Base-by-base conservation (phyloP, 2,888 invertebrate genomes). In the Eurytoma californica region DNA sequence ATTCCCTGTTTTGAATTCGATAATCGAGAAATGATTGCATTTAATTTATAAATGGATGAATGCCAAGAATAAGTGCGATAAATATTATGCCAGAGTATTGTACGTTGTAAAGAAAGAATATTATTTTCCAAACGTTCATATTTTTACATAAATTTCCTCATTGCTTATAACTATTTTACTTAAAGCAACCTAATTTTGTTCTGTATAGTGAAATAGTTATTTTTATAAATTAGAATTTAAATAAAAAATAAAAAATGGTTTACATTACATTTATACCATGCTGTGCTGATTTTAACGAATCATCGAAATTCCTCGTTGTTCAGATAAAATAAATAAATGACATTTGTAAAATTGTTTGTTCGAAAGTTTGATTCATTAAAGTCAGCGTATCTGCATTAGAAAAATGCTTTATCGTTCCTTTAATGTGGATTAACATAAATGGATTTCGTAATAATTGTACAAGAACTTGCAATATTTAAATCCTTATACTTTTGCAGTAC, bases 151-250 rank as follows among this genome's bases (percentile, higher is more conserved):
- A 30, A 68, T 82, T 82, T 79, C 77, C 72, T 81, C 76, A 70
- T 72, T 79, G 74, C 79, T 79, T 77, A 79, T 68, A 65, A 69
- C 66, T 73, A 73, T 69, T 80, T 78, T 75, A 75, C 63, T 72
- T 69, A 51, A 80, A 76, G 72, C 63, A 74, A 77, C 30, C 58
- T 51, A 72, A 77, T 76, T 79, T 81, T 77, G 74, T 82, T 82
- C 72, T 82, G 81, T 77, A 80, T 82, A 79, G 81, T 77, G 72
- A 82, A 66, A 82, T 77, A 79, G 73, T 67, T 73, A 75, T 77
- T 81, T 81, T 79, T 81, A 81, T 81, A 77, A 81, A 79, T 67
- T 70, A 80, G 74, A 80, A 77, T 65, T 72, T 74, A 66, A 75
- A 53, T 57, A 55, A 61, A 61, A 60, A 39, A 39, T 39, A 76